A percentile compares a stretch with the other conserved stretches of the same genome.
phyloP scores from a whole-genome alignment of 2,797 vertebrate species.

The Adelosebastes latens region DNA sequence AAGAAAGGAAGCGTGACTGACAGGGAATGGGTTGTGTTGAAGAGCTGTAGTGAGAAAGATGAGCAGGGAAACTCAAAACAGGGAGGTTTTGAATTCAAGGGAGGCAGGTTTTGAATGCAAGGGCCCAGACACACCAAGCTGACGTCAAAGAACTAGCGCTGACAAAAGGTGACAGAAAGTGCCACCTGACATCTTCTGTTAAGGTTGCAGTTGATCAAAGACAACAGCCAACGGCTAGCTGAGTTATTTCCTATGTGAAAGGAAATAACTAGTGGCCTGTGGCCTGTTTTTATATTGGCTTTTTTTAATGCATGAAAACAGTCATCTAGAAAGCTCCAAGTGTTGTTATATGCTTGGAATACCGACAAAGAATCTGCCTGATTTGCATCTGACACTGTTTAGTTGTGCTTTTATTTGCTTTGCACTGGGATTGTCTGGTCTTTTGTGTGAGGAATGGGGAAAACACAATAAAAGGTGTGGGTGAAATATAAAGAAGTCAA shows the following conservation, averaged over 20 bases:
- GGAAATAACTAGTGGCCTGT: neutral
- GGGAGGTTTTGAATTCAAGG: neutral
- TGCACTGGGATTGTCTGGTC: neutral
- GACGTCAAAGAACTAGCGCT: neutral
- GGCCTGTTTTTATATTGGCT: neutral
- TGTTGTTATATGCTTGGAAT: neutral
- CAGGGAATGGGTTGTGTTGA: constrained; percentile 1
- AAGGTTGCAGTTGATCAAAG: neutral
- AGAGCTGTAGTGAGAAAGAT: neutral
- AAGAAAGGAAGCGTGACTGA: neutral
- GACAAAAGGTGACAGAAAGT: neutral
- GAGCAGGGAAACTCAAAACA: neutral
- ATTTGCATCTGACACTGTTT: neutral
- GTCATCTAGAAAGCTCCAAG: neutral
- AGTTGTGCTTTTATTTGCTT: neutral
- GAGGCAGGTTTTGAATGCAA: neutral
- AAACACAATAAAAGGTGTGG: neutral
- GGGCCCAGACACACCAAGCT: neutral
- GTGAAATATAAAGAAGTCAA: neutral
- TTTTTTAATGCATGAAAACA: constrained; percentile 4
- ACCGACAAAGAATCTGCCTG: neutral
- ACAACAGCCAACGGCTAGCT: neutral
- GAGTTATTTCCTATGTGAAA: neutral
- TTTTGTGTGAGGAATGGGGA: neutral
- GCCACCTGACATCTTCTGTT: constrained; percentile 1